Base-by-base conservation (phyloP, 2,797 vertebrate species). In the Phoebastria nigripes region DNA sequence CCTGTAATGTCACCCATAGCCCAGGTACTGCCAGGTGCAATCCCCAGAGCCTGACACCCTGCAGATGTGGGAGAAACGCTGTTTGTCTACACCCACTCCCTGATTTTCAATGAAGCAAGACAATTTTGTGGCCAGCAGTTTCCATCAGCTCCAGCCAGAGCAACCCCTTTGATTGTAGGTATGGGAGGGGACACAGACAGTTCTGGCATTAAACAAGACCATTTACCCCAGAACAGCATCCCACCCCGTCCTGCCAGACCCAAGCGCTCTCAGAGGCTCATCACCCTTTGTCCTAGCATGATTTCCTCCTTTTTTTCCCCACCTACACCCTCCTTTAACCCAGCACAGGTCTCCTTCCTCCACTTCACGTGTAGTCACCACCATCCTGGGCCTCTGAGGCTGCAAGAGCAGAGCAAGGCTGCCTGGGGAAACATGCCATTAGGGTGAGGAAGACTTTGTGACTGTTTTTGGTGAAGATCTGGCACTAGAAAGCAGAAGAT, bases 391-490 rank as follows among this genome's bases (percentile, higher is more conserved):
- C 11, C 28, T 19, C 65, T 12, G 13, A 28, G 46, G 42, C 46
- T 62, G 54, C 28, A 37, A 14, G 12, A 70, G 71, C 51, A 66
- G 46, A 49, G 71, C 35, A 37, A 70, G 49, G 20, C 69, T 86
- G 29, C 41, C 59, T 12, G 18, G 59, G 11, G 19, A 65, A 35
- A 72, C 0, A 1, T 20, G 12, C 17, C n/a, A 9, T 1, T 2
- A 41, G 51, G 37, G 39, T 15, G 8, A 67, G 44, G n/a, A 82
- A 42, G 42, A 22, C 12, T 67, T 46, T 37, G 22, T 58, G 46
- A 22, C 24, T 18, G 19, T 0, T 61, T 89, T 67, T 33, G 69
- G 37, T 37, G 72, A 80, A 63, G 69, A 44, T 35, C 9, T 76
- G 33, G 5, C 5, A 41, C 66, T 46, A 15, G 80, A 86, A 84